Conservation (phyloP, 2,797 vertebrate species). For the Sylvilagus floridanus region DNA sequence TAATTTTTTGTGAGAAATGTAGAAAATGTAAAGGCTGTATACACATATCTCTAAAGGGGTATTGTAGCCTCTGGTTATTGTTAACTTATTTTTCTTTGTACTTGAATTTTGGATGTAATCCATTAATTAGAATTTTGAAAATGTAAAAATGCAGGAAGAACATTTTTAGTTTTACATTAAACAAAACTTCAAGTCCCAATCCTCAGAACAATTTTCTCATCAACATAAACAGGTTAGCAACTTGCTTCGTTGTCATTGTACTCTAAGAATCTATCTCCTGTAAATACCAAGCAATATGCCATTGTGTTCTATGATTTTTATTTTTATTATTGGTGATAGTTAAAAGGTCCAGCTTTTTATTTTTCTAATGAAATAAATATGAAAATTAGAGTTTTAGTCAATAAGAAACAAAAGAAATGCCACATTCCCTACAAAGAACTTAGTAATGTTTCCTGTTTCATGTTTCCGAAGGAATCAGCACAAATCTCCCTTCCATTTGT, state of each 20-base stretch:
- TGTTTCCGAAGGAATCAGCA: background rate
- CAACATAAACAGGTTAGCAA: background rate
- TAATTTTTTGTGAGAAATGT: background rate
- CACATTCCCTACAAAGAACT: background rate
- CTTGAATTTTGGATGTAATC: background rate
- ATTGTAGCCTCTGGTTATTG: background rate
- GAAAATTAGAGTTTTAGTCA: background rate
- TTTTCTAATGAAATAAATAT: background rate
- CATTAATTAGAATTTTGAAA: background rate
- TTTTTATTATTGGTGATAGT: background rate
- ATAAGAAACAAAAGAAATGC: background rate
- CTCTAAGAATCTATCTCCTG: background rate
- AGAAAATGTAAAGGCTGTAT: background rate
- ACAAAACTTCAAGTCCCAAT: constrained; percentile 18
- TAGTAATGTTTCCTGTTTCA: background rate
- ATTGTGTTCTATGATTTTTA: background rate
- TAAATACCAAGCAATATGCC: background rate
- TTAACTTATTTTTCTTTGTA: background rate
- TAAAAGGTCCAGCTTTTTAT: background rate
- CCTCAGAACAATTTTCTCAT: background rate
- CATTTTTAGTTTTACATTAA: background rate
- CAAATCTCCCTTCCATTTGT: background rate
- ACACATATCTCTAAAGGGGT: background rate
- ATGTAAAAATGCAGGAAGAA: background rate
- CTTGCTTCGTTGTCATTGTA: background rate